Percentiles rank a stretch among this genome's conserved stretches.
Evolutionary conservation across 1,140 invertebrate genomes (phyloP).

Genomic region (Phymastichus coffea): DNA sequence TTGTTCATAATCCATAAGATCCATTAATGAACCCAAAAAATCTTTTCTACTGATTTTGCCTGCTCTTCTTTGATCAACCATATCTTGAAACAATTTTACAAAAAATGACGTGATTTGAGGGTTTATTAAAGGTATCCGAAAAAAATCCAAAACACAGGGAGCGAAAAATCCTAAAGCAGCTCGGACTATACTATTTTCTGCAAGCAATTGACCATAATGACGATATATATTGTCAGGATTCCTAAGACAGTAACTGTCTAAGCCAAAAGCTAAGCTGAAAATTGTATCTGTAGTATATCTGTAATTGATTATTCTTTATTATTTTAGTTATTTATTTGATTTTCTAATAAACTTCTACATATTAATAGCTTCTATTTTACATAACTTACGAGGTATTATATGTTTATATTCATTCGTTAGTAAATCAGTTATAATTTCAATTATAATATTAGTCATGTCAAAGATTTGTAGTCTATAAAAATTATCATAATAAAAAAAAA

Average conservation of each 20-base stretch:
- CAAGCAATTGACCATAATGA: neutral
- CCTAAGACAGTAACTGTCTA: neutral
- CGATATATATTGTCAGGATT: neutral
- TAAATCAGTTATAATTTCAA: too few species aligned
- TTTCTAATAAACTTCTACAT: too few species aligned
- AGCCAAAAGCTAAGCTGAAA: neutral
- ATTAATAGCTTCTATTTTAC: too few species aligned
- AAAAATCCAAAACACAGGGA: slow-evolving; percentile 12
- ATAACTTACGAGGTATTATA: too few species aligned
- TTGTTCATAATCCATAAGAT: slow-evolving; percentile 58
- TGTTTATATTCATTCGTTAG: too few species aligned
- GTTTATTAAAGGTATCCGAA: slow-evolving; percentile 56
- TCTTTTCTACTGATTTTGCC: slow-evolving; percentile 57
- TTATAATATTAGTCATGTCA: too few species aligned
- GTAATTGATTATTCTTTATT: too few species aligned
- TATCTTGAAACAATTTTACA: slow-evolving; percentile 56
- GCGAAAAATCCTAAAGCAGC: neutral
- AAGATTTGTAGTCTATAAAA: too few species aligned
- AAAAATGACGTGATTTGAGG: slow-evolving; percentile 58
- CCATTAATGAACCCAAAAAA: slow-evolving; percentile 62
- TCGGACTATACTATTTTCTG: neutral
- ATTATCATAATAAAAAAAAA: too few species aligned
- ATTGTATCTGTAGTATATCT: slow-evolving; percentile 1
- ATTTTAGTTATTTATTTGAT: too few species aligned
- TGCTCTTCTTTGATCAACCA: slow-evolving; percentile 56